phyloP scores from a whole-genome alignment of 2,113 vertebrate species.

The Colaptes auratus region DNA sequence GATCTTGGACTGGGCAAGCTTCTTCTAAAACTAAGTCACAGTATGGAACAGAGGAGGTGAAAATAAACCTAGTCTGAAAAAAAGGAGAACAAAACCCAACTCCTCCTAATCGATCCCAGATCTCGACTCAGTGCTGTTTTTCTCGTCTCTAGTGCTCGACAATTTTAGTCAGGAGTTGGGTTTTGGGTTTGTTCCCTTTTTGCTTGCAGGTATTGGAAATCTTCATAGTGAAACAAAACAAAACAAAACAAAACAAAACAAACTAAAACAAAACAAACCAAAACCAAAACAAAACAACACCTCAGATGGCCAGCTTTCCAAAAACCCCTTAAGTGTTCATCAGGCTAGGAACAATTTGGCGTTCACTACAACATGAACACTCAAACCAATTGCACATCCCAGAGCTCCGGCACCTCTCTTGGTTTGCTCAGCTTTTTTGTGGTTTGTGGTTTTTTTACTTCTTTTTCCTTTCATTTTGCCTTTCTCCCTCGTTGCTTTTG shows the following conservation, averaged over 20 bases:
- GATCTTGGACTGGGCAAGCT: conserved; percentile 59
- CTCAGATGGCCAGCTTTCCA: conserved; percentile 65
- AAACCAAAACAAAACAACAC: not conserved
- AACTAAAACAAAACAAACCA: not conserved
- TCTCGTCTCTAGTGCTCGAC: conserved; percentile 84
- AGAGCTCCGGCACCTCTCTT: conserved; percentile 68
- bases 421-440: conserved; percentile 43
- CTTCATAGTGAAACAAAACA: not conserved
- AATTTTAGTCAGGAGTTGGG: conserved; percentile 62
- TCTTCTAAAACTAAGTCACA: conserved; percentile 75
- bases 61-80: conserved; percentile 72
- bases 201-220: conserved; percentile 47
- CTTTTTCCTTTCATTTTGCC: not conserved
- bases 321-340: conserved; percentile 69
- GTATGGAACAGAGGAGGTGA: conserved; percentile 78
- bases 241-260: not conserved
- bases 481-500: conserved; percentile 68
- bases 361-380: conserved; percentile 85
- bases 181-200: not conserved
- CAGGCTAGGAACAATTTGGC: conserved; percentile 69
- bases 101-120: conserved; percentile 38
- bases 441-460: not conserved
- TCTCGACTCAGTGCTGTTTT: conserved; percentile 74
- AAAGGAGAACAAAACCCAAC: conserved; percentile 11
- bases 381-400: conserved; percentile 78